Conservation (phyloP, 2,113 vertebrate genomes). For the Delphinus delphis region DNA sequence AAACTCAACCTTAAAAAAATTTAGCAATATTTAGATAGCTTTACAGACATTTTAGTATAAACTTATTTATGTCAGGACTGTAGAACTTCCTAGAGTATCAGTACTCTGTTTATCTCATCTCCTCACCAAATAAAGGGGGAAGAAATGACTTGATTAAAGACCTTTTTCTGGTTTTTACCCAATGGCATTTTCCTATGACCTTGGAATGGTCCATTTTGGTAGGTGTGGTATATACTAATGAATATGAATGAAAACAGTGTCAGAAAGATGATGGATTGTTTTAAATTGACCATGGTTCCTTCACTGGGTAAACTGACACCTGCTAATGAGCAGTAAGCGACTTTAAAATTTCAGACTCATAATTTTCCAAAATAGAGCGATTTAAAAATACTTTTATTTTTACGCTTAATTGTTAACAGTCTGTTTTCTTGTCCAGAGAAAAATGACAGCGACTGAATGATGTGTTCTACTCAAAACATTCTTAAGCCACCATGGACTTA, state of each 20-base stretch:
- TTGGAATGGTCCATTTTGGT: neutral
- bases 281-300: neutral
- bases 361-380: neutral
- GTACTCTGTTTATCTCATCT: neutral
- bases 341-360: neutral
- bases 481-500: neutral
- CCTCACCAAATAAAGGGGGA: neutral
- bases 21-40: neutral
- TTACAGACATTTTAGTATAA: constrained; percentile 26
- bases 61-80: neutral
- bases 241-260: constrained; percentile 20
- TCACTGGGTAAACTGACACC: constrained; percentile 2
- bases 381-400: neutral
- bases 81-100: neutral
- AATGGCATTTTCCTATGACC: neutral
- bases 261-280: constrained; percentile 11
- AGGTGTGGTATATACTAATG: neutral
- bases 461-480: neutral
- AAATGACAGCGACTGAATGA: neutral
- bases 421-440: constrained; percentile 26
- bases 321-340: neutral
- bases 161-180: neutral
- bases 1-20: neutral
- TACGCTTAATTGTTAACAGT: neutral
- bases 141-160: neutral